A percentile compares a stretch with the other conserved stretches of the same genome.
Evolutionary conservation across 2,113 vertebrate genomes (phyloP).

Genomic region (Rallus limicola): DNA sequence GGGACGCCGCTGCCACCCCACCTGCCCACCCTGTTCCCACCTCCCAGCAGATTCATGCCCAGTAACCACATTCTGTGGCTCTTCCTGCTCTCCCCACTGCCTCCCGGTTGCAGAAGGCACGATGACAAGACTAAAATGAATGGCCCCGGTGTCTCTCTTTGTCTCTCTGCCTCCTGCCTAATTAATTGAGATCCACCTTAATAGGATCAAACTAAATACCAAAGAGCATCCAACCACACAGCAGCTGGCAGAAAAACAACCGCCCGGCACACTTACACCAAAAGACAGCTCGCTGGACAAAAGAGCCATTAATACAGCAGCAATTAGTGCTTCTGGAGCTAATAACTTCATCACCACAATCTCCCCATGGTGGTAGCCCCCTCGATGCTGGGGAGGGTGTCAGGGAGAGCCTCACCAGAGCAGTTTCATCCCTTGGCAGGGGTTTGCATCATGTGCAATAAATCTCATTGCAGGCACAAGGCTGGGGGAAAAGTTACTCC

Average conservation of each 20-base stretch:
- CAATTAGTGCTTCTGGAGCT: background rate
- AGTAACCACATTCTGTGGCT: rapidly evolving
- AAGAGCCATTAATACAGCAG: background rate
- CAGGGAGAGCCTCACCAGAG: rapidly evolving
- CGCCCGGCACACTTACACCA: background rate
- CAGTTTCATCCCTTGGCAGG: rapidly evolving
- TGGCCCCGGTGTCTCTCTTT: background rate
- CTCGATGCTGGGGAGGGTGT: background rate
- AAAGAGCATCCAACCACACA: slow-evolving; percentile 43
- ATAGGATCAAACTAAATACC: slow-evolving; percentile 58
- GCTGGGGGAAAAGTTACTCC: background rate
- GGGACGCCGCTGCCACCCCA: background rate
- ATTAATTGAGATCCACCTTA: slow-evolving; percentile 71
- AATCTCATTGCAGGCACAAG: background rate
- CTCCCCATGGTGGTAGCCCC: background rate
- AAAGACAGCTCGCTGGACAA: background rate
- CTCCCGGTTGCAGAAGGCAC: background rate
- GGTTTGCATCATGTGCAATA: background rate
- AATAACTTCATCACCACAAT: background rate
- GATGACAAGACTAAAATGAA: slow-evolving; percentile 34
- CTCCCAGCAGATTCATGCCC: rapidly evolving
- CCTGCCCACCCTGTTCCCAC: background rate
- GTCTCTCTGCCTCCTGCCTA: slow-evolving; percentile 35
- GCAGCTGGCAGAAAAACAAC: slow-evolving; percentile 48
- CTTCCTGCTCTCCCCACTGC: background rate